A percentile compares a stretch with the other conserved stretches of the same genome.
Conservation (phyloP, 1,140 invertebrate genomes). For the Teleopsis dalmanni region DNA sequence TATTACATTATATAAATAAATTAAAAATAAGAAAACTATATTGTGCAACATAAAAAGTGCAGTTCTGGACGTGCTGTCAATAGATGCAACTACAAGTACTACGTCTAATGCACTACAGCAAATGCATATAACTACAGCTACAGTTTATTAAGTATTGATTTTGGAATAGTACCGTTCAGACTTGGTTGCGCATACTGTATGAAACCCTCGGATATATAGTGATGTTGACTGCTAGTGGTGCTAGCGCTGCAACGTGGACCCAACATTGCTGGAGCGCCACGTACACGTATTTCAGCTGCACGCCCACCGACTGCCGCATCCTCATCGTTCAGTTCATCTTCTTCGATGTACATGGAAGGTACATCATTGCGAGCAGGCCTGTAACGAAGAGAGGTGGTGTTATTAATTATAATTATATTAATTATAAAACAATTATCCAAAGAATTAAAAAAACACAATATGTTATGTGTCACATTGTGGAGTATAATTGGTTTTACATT, state of each 20-base stretch:
- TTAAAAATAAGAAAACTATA: too few relatives aligned
- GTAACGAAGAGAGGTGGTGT: slow-evolving; percentile 1
- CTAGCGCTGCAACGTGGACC: slow-evolving; percentile 23
- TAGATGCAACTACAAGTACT: too few relatives aligned
- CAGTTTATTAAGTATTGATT: slow-evolving; percentile 41
- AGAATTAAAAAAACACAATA: slow-evolving; percentile 1
- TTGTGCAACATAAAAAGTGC: too few relatives aligned
- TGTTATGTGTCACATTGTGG: neutral
- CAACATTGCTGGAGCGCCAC: slow-evolving; percentile 26
- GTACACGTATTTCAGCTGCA: slow-evolving; percentile 30
- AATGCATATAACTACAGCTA: slow-evolving; percentile 15
- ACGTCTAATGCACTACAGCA: too few relatives aligned
- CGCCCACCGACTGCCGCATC: slow-evolving; percentile 28
- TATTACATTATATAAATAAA: too few relatives aligned
- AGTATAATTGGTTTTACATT: too few relatives aligned
- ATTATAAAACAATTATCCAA: neutral
- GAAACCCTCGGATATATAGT: slow-evolving; percentile 44
- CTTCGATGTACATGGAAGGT: slow-evolving; percentile 44
- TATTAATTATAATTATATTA: neutral
- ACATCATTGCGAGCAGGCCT: slow-evolving; percentile 42
- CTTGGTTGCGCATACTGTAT: slow-evolving; percentile 44
- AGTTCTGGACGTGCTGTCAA: too few relatives aligned
- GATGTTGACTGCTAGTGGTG: slow-evolving; percentile 31
- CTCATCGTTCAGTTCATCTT: slow-evolving; percentile 40
- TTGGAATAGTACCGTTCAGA: slow-evolving; percentile 45